Conservation (phyloP, 2,797 vertebrate genomes). For the Ctenopoma multispine region DNA sequence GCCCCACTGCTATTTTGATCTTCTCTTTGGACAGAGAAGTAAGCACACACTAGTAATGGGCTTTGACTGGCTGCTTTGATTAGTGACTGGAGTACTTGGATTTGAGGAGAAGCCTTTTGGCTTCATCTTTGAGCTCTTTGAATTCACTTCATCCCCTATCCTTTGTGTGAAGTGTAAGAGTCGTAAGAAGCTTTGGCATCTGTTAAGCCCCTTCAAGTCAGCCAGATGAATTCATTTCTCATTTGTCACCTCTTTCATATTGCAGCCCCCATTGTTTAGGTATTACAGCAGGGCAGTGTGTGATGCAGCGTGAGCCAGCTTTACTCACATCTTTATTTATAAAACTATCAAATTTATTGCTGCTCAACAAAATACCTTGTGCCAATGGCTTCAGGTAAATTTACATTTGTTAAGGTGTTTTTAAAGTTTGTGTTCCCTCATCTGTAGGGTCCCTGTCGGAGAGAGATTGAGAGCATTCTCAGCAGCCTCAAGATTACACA, state of each 20-base stretch:
- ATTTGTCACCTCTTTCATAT: constrained; percentile 60
- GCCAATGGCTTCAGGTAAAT: not conserved
- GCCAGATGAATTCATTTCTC: constrained; percentile 66
- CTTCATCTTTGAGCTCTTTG: constrained; percentile 64
- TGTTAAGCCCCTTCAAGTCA: constrained; percentile 63
- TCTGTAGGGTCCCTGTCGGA: constrained; percentile 92
- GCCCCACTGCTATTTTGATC: constrained; percentile 82
- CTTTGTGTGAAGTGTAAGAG: constrained; percentile 68
- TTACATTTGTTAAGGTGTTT: constrained; percentile 18
- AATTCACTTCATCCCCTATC: constrained; percentile 60
- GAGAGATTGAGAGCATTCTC: constrained; percentile 93
- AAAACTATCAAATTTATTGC: not conserved
- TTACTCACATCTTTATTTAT: constrained; percentile 34
- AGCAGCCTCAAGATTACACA: constrained; percentile 91
- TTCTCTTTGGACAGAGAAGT: constrained; percentile 76
- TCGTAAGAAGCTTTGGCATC: constrained; percentile 73
- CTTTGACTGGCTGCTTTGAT: constrained; percentile 80
- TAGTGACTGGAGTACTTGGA: constrained; percentile 76
- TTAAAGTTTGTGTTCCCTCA: constrained; percentile 29
- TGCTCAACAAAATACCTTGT: not conserved
- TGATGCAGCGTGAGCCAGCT: constrained; percentile 48
- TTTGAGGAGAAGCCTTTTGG: constrained; percentile 67
- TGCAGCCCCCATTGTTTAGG: constrained; percentile 66
- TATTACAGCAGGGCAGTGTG: constrained; percentile 48
- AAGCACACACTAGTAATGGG: constrained; percentile 78